phyloP scores from a whole-genome alignment of 2,888 invertebrate genomes.

The Microplitis manilae region DNA sequence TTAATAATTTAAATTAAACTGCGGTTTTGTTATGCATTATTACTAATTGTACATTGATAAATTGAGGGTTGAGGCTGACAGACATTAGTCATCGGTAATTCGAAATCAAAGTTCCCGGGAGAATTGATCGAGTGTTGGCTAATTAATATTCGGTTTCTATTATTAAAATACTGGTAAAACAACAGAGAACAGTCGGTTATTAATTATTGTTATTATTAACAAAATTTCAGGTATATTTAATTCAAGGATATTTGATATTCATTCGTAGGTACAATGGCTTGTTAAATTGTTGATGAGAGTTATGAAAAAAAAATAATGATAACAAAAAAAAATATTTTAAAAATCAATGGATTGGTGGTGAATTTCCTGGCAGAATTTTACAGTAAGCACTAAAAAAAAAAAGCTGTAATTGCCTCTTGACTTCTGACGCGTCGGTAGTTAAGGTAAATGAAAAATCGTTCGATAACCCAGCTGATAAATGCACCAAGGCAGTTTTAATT shows the following conservation, averaged over 20 bases:
- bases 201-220: too few relatives aligned
- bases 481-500: background rate
- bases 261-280: too few relatives aligned
- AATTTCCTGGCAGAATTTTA: background rate
- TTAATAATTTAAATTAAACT: constrained; percentile 24
- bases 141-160: too few relatives aligned
- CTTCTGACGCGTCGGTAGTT: background rate
- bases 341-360: background rate
- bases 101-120: too few relatives aligned
- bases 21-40: background rate
- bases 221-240: too few relatives aligned
- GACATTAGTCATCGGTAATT: too few relatives aligned
- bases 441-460: constrained; percentile 1
- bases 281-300: background rate
- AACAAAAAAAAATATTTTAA: background rate
- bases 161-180: too few relatives aligned
- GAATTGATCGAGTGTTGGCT: too few relatives aligned
- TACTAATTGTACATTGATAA: background rate
- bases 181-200: too few relatives aligned
- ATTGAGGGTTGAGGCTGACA: too few relatives aligned
- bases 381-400: background rate
- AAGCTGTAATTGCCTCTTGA: constrained; percentile 5
- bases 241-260: too few relatives aligned
- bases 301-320: too few relatives aligned
- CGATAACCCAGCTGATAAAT: background rate